phyloP scores from a whole-genome alignment of 2,113 vertebrate genomes.

The Dasyornis broadbenti region DNA sequence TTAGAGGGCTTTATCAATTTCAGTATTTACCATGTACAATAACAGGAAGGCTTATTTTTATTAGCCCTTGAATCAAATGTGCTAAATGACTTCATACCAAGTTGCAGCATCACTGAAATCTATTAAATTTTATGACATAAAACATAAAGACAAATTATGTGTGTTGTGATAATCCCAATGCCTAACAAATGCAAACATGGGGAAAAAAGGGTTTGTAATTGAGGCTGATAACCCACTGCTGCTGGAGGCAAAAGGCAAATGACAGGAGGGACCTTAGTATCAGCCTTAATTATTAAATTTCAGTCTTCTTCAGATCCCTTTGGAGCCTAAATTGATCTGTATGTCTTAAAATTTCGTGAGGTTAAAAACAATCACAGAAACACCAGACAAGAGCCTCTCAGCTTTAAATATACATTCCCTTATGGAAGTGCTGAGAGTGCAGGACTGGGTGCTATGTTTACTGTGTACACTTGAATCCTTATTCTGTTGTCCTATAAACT shows the following conservation, averaged over 20 bases:
- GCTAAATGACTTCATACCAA: background rate
- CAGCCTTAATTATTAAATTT: background rate
- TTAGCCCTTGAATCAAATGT: background rate
- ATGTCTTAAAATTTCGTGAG: background rate
- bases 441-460: background rate
- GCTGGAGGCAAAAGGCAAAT: background rate
- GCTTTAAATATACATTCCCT: background rate
- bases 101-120: background rate
- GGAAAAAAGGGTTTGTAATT: background rate
- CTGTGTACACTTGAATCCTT: background rate
- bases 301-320: background rate
- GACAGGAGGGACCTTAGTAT: background rate
- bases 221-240: background rate
- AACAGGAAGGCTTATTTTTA: background rate
- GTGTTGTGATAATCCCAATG: background rate
- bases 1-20: background rate
- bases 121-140: constrained; percentile 25
- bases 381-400: background rate
- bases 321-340: background rate
- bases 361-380: background rate
- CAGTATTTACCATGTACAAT: background rate
- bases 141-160: background rate
- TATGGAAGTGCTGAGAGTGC: background rate
- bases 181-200: background rate
- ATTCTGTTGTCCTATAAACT: background rate